Conservation (phyloP, 2,888 invertebrate species). For the Synanthedon formicaeformis region DNA sequence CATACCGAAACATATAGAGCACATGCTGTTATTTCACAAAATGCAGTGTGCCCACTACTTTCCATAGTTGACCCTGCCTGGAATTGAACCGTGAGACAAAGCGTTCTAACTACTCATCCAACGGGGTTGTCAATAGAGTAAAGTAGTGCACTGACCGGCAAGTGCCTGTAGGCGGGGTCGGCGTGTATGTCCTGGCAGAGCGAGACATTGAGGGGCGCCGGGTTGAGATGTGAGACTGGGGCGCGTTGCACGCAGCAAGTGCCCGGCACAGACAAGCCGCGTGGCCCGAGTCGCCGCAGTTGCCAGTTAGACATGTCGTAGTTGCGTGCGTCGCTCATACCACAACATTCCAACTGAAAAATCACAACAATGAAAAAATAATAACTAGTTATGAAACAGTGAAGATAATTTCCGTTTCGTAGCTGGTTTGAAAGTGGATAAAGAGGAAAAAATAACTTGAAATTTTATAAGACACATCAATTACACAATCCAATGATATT, state of each 20-base stretch:
- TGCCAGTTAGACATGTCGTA: conserved; percentile 87
- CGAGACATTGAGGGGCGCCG: conserved; percentile 77
- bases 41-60: too few species aligned
- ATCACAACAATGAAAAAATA: not conserved
- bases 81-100: too few species aligned
- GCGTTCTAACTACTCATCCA: too few species aligned
- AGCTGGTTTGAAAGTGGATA: not conserved
- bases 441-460: too few species aligned
- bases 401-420: too few species aligned
- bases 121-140: too few species aligned
- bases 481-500: too few species aligned
- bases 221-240: conserved; percentile 77
- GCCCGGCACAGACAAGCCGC: conserved; percentile 75
- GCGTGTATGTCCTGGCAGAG: conserved; percentile 77
- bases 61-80: too few species aligned
- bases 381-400: not conserved
- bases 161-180: conserved; percentile 70
- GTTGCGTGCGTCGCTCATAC: conserved; percentile 81
- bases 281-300: conserved; percentile 78
- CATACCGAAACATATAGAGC: too few species aligned
- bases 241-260: conserved; percentile 77
- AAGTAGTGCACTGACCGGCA: conserved; percentile 42
- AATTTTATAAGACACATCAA: not conserved
- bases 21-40: too few species aligned
- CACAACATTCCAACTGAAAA: conserved; percentile 81